Base-by-base conservation (phyloP, 2,888 invertebrate genomes). In the Abrostola triplasia region DNA sequence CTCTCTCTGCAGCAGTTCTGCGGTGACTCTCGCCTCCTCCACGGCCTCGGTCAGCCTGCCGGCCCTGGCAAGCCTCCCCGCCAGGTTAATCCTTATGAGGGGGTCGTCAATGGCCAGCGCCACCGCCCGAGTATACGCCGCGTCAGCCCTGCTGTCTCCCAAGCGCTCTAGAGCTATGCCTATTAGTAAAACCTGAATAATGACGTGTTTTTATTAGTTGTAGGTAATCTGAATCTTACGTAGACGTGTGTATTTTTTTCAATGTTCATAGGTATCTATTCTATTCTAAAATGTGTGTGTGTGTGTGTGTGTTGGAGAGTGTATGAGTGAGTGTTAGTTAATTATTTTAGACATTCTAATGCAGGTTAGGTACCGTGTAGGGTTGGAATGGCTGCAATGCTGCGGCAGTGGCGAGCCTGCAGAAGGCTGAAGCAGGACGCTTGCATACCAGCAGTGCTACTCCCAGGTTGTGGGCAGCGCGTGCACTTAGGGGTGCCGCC, bases 391-490 rank as follows among this genome's bases (percentile, higher is more conserved):
- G 93, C n/a, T 89, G 87, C 63, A 92, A 71, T 0, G 94, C 91
- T 0, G 91, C 91, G 2, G 94, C 92, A 0, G 89, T 82, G 5
- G 94, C 94, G 0, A 94, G 86, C 36, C 93, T 81, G 71, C 93
- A 92, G 76, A 94, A 93, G 5, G 94, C 94, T 0, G 94, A 92
- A 0, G 91, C 85, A 0, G 92, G 92, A 11, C 94, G 83, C 56
- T 85, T 85, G 76, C 91, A 91, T 52, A 85, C 76, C 13, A 94
- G 82, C 66, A 93, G 76, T 0, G 90, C 91, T 24, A 92, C 73
- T 0, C 93, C 94, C 24, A 93, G 79, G 70, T 90, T 82, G 70
- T 93, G 93, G 0, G 92, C 86, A 0, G 92, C 93, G 5, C 91
- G 87, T 0, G 87, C 88, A 70, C 93, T 92, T 38, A 94, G 81